Evolutionary conservation across 1,140 invertebrate species (phyloP).

Genomic region (Trichonephila clavata): DNA sequence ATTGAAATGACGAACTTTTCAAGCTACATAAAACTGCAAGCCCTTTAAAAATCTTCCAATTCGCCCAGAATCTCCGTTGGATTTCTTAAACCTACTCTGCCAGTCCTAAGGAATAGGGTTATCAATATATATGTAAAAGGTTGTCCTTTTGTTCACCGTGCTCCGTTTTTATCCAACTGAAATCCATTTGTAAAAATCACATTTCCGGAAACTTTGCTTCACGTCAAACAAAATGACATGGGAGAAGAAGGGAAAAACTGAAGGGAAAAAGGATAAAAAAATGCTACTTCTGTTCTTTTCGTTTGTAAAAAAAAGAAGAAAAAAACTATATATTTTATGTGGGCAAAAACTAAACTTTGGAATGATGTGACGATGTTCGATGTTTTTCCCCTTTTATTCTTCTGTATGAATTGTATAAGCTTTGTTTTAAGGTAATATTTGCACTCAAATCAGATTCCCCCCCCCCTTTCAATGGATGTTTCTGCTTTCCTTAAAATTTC

Average conservation of each 20-base stretch:
- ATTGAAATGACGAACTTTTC: conserved; percentile 58
- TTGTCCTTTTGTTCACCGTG: conserved; percentile 9
- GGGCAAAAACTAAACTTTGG: conserved; percentile 20
- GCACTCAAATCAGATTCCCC: not conserved
- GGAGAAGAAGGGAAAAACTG: conserved; percentile 4
- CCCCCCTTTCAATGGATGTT: no score
- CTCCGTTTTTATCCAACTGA: conserved; percentile 38
- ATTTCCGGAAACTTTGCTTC: conserved; percentile 53
- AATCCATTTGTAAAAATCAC: conserved; percentile 71
- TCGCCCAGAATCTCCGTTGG: conserved; percentile 20
- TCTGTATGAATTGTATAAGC: not conserved
- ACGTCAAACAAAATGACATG: conserved; percentile 62
- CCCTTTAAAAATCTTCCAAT: conserved; percentile 51
- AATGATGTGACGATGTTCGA: conserved; percentile 44
- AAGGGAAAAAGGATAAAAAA: not conserved
- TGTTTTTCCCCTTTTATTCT: not conserved
- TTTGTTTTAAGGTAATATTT: not conserved
- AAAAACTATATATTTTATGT: conserved; percentile 43
- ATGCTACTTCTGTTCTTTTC: conserved; percentile 31
- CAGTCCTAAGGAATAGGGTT: conserved; percentile 53
- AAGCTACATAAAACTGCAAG: conserved; percentile 57
- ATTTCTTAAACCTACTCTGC: conserved; percentile 27
- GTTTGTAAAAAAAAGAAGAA: not conserved
- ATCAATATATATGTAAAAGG: conserved; percentile 68
- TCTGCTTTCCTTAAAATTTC: no score